Evolutionary conservation across 2,113 vertebrate species (phyloP), one percentile per base, ranked within the genome.

Genomic region (Cynoglossus semilaevis): DNA sequence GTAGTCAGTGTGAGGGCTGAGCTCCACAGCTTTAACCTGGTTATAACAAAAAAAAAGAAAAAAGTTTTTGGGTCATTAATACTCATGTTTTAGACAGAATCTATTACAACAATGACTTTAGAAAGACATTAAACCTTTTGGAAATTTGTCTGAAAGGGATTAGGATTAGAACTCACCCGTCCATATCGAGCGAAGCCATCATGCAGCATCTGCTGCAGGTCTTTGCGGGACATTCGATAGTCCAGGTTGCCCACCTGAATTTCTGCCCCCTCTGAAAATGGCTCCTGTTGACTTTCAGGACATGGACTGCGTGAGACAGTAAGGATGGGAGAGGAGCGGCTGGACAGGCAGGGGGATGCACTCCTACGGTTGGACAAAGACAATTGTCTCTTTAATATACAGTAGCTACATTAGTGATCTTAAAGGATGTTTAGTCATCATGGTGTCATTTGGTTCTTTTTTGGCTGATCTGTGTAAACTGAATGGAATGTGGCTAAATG

Each of bases 1-100:
- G 72, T 98, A 98, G 80, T 99, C 97, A 0, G 96, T 98, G 67
- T 99, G 96, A 42, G 94, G 95, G 74, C 95, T 97, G 50, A 99
- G 93, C 69, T 98, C 95, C 46, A 98, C 90, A 35, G 72, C 16
- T 71, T 85, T 85, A 14, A 87, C 82, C 87, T 88, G 16, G n/a
- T 53, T 7, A 58, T 19, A 63, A 62, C 1, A 76, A 57, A 15
- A 7, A 3, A 58, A 2, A 35, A 11, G 5, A 7, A 15, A 10
- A 49, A 6, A 54, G 10, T 8, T 18, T 59, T 51, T 49, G 34
- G 48, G 4, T n/a, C 9, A 1, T 1, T 8, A 8, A 8, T 36
- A 17, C 36, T 18, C 37, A 8, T 22, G 6, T 16, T 4, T 48
- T 15, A 15, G 35, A 15, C 2, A 8, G 1, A 15, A 35, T 14